These are phyloP conservation scores for Nephrotoma guestfalica DNA, from an alignment of 2,888 invertebrate genomes.

Conservation along the genomic window DNA sequence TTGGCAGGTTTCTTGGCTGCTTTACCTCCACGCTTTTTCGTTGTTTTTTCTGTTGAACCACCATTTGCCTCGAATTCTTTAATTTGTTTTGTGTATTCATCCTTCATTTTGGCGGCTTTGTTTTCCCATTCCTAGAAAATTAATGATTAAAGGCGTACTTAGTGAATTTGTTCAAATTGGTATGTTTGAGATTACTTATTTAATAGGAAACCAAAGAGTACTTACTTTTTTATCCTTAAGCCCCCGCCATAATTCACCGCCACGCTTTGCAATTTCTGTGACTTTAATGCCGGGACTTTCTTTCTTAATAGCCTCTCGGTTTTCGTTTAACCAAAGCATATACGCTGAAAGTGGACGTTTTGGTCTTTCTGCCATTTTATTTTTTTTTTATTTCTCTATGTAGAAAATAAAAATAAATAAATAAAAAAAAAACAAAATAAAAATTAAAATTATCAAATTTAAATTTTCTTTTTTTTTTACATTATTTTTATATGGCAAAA, in stretches of 20 bases:
- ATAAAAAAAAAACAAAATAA: not conserved
- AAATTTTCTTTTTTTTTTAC: not conserved
- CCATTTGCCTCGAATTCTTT: slow-evolving; percentile 78
- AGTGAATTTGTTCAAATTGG: not conserved
- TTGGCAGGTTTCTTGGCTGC: slow-evolving; percentile 25
- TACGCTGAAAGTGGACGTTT: slow-evolving; percentile 89
- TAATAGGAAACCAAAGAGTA: slow-evolving; percentile 12
- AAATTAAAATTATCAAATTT: not conserved
- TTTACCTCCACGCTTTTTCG: slow-evolving; percentile 40
- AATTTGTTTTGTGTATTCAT: slow-evolving; percentile 76
- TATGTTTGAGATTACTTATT: not conserved
- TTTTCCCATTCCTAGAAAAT: slow-evolving; percentile 70
- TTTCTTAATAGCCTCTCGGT: slow-evolving; percentile 72
- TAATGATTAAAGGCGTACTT: slow-evolving; percentile 1
- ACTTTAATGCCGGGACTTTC: slow-evolving; percentile 84
- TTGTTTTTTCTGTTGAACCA: slow-evolving; percentile 43
- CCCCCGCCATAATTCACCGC: slow-evolving; percentile 89
- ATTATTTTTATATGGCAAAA: not conserved
- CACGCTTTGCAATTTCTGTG: slow-evolving; percentile 88
- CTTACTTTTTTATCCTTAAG: slow-evolving; percentile 74
- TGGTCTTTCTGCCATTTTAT: slow-evolving; percentile 76
- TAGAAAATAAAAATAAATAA: not conserved
- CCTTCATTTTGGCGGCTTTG: slow-evolving; percentile 76
- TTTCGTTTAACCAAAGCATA: slow-evolving; percentile 89
- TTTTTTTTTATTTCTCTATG: slow-evolving; percentile 14